phyloP scores from a whole-genome alignment of 35 echinoderm and acorn worm species.

The Eucidaris tribuloides region DNA sequence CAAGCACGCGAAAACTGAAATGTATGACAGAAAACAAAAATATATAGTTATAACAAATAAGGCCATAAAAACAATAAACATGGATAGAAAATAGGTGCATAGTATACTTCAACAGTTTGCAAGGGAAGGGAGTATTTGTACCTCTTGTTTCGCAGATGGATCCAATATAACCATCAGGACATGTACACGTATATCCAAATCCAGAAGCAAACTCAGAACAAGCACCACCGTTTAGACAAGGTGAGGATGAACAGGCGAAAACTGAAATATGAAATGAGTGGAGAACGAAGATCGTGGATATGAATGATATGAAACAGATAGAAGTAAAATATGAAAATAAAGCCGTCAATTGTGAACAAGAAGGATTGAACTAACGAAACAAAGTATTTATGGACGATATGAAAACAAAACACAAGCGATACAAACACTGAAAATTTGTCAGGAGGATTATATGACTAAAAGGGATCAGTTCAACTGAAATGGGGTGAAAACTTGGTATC shows the following conservation, averaged over 20 bases:
- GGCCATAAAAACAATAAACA: not conserved
- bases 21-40: not conserved
- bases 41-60: not conserved
- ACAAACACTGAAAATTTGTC: too few relatives aligned
- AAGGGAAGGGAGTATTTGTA: not conserved
- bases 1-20: not conserved
- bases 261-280: not conserved
- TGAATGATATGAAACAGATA: too few relatives aligned
- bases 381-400: too few relatives aligned
- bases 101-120: not conserved
- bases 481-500: too few relatives aligned
- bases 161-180: constrained; percentile 26
- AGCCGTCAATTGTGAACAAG: too few relatives aligned
- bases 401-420: too few relatives aligned
- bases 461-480: too few relatives aligned
- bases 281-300: too few relatives aligned
- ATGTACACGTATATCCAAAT: constrained; percentile 4
- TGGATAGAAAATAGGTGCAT: not conserved
- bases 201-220: constrained; percentile 28
- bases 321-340: too few relatives aligned
- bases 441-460: too few relatives aligned
- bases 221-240: constrained; percentile 53
- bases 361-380: too few relatives aligned
- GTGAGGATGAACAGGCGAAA: constrained; percentile 10
- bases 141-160: constrained; percentile 22